These are phyloP conservation scores for Campaea margaritaria DNA, from an alignment of 2,888 invertebrate species.

Conservation along the genomic window DNA sequence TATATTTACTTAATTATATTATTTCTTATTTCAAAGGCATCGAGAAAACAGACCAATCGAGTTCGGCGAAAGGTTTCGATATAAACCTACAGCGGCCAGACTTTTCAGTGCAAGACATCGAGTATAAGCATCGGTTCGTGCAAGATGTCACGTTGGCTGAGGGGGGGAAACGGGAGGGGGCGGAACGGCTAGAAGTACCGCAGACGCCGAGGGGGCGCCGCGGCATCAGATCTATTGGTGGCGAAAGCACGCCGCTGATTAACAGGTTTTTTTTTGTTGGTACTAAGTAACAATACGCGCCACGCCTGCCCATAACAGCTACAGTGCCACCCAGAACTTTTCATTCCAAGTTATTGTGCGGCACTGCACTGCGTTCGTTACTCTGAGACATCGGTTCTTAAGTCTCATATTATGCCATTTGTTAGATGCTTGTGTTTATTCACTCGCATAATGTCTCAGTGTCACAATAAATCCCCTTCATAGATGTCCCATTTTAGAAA, in stretches of 20 bases:
- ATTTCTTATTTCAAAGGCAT: not conserved
- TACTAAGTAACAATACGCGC: too few relatives aligned
- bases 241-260: slow-evolving; percentile 58
- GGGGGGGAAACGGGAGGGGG: slow-evolving; percentile 5
- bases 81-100: slow-evolving; percentile 7
- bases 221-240: slow-evolving; percentile 56
- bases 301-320: too few relatives aligned
- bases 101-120: slow-evolving; percentile 18
- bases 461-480: too few relatives aligned
- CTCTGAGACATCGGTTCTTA: too few relatives aligned
- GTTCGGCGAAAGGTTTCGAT: not conserved
- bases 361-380: too few relatives aligned
- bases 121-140: not conserved
- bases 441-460: too few relatives aligned
- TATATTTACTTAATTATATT: not conserved
- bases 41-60: slow-evolving; percentile 1
- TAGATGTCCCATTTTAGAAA: too few relatives aligned
- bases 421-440: too few relatives aligned
- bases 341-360: too few relatives aligned
- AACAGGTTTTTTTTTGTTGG: slow-evolving; percentile 57
- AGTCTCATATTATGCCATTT: too few relatives aligned
- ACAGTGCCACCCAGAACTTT: too few relatives aligned
- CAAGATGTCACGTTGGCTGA: not conserved
- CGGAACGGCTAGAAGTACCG: slow-evolving; percentile 48
- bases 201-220: slow-evolving; percentile 64